A percentile compares a stretch with the other conserved stretches of the same genome.
Conservation (phyloP, 1,140 invertebrate species). For the Sinonovacula constricta region DNA sequence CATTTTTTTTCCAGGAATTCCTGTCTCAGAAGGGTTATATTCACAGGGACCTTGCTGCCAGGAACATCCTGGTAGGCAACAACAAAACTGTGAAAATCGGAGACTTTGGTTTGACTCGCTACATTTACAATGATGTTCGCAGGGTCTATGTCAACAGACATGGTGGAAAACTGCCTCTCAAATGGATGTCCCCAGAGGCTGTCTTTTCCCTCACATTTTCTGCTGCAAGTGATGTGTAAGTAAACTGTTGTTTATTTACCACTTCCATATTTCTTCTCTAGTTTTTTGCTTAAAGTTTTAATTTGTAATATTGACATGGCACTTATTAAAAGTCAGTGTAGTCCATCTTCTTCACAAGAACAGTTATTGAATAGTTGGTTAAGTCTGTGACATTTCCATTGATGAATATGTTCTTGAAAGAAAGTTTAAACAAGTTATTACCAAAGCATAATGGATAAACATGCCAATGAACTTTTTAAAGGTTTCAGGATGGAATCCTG, state of each 20-base stretch:
- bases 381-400: too few species aligned
- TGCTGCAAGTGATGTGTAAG: constrained; percentile 79
- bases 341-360: too few species aligned
- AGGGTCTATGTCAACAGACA: constrained; percentile 80
- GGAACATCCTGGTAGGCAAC: constrained; percentile 79
- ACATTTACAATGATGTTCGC: constrained; percentile 76
- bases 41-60: constrained; percentile 79
- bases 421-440: too few species aligned
- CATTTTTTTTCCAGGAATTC: constrained; percentile 75
- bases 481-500: too few species aligned
- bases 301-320: too few species aligned
- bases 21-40: constrained; percentile 79
- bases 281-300: too few species aligned
- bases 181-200: constrained; percentile 79
- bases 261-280: not conserved
- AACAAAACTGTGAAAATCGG: constrained; percentile 76
- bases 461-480: too few species aligned
- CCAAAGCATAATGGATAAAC: too few species aligned
- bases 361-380: too few species aligned
- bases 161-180: constrained; percentile 78
- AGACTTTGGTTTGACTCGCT: constrained; percentile 80
- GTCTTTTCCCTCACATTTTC: constrained; percentile 79
- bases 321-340: too few species aligned
- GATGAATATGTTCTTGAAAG: too few species aligned
- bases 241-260: constrained; percentile 17